Evolutionary conservation across 2,888 invertebrate species (phyloP), one percentile per base, ranked within the genome.

Genomic region (Lepidochitona cinerea): DNA sequence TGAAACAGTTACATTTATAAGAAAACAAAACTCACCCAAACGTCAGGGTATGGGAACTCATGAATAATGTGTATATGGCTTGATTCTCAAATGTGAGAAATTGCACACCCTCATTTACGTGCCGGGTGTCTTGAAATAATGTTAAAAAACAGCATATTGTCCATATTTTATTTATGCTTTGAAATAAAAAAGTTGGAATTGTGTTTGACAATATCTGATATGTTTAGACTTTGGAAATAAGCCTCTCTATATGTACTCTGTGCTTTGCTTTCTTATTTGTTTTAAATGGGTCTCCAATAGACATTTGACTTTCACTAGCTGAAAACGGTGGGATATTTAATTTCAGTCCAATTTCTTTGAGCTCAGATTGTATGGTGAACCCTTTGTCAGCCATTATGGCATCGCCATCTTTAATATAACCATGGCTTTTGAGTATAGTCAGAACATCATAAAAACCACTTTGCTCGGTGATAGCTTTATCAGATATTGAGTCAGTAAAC

Each of bases 401-500:
- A 14, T 59, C 64, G 14, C 64, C 64, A 26, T 59, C 29, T 26
- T 26, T 29, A 4, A 59, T 5, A 14, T 4, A 4, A 23, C 64
- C 64, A 49, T 3, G 18, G 3, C 23, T 18, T 23, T n/a, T 2
- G n/a, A 49, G 7, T 14, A n/a, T 18, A 4, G 18, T 49, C 49
- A 49, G 7, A 49, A 49, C 23, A 4, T 7, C n/a, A 49, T 49
- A 49, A 7, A 5, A 49, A 2, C 49, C 49, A 49, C 49, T n/a
- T n/a, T 4, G 49, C 49, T 49, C 23, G 3, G 23, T 7, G n/a
- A 49, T n/a, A 2, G 18, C 49, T 49, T 49, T 49, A 49, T 7
- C 23, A 4, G 75, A 73, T 23, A 70, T 67, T 18, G 75, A 73
- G 9, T 70, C 72, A 37, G 52, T 29, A 67, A 64, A 72, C 18